Evolutionary conservation across 2,888 invertebrate genomes (phyloP).

Genomic region (Dioctria rufipes): DNA sequence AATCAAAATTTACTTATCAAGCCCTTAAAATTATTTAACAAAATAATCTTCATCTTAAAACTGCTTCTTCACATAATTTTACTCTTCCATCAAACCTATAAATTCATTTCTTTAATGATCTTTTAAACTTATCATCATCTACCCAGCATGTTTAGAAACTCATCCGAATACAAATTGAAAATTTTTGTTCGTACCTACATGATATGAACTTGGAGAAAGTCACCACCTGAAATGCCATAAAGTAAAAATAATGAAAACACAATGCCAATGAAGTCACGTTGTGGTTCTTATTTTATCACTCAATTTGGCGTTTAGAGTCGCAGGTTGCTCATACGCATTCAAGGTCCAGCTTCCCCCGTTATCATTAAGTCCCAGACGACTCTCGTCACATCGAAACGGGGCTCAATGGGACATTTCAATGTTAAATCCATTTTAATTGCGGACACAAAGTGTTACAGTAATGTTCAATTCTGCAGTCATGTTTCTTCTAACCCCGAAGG

Average conservation of each 20-base stretch:
- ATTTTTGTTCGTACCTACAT: neutral
- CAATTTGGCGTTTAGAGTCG: constrained; percentile 22
- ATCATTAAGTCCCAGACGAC: constrained; percentile 46
- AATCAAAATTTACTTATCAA: no score
- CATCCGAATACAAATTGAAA: constrained; percentile 18
- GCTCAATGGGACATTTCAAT: constrained; percentile 32
- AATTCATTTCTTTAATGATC: constrained; percentile 18
- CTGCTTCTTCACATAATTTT: no score
- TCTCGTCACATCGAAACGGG: constrained; percentile 33
- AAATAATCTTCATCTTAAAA: no score
- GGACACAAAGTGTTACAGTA: constrained; percentile 43
- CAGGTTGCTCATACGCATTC: constrained; percentile 18
- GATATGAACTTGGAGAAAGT: no score
- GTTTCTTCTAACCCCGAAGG: neutral
- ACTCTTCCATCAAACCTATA: neutral
- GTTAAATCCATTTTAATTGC: constrained; percentile 52
- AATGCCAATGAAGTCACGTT: constrained; percentile 25
- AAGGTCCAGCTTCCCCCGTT: neutral
- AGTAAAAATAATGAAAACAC: constrained; percentile 7
- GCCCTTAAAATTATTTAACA: no score
- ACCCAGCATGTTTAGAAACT: neutral
- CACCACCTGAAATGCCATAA: constrained; percentile 6
- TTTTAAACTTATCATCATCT: constrained; percentile 23
- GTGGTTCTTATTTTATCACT: constrained; percentile 42
- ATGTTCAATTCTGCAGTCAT: constrained; percentile 6